phyloP scores from a whole-genome alignment of 92 coral and sea anemone genomes.

The Chrysogorgia sp. region DNA sequence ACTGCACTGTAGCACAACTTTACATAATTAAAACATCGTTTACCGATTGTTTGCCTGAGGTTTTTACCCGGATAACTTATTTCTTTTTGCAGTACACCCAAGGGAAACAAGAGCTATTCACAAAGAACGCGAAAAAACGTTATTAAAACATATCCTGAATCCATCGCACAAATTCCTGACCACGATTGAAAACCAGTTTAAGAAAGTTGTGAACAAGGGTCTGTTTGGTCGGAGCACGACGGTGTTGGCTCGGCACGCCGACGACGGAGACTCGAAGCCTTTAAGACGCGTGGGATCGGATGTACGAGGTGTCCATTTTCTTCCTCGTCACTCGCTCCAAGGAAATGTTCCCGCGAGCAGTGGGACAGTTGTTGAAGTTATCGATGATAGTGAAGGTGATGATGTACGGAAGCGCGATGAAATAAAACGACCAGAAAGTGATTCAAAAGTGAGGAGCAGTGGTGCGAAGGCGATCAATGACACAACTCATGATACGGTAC shows the following conservation, averaged over 20 bases:
- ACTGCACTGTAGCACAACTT: too few species aligned
- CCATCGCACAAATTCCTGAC: slow-evolving; percentile 8
- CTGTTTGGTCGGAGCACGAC: neutral
- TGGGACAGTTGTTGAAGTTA: slow-evolving; percentile 7
- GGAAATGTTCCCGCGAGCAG: neutral
- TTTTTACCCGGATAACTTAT: neutral
- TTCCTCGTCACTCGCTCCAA: neutral
- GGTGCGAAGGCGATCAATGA: neutral
- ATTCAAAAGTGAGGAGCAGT: neutral
- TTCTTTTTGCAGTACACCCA: neutral
- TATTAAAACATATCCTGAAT: neutral
- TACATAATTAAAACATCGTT: too few species aligned
- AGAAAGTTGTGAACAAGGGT: slow-evolving; percentile 2
- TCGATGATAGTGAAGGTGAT: neutral
- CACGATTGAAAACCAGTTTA: slow-evolving; percentile 5
- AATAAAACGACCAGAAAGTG: slow-evolving; percentile 2
- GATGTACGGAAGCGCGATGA: slow-evolving; percentile 20
- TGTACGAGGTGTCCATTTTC: neutral
- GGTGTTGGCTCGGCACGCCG: neutral
- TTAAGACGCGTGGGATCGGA: neutral
- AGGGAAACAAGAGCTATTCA: neutral
- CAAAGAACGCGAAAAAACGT: neutral
- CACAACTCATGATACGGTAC: neutral
- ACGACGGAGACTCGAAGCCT: neutral
- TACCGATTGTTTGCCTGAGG: too few species aligned